Percentiles rank a stretch among this genome's conserved stretches.
phyloP scores from a whole-genome alignment of 23 tunicate genomes.

The Ciona savignyi region DNA sequence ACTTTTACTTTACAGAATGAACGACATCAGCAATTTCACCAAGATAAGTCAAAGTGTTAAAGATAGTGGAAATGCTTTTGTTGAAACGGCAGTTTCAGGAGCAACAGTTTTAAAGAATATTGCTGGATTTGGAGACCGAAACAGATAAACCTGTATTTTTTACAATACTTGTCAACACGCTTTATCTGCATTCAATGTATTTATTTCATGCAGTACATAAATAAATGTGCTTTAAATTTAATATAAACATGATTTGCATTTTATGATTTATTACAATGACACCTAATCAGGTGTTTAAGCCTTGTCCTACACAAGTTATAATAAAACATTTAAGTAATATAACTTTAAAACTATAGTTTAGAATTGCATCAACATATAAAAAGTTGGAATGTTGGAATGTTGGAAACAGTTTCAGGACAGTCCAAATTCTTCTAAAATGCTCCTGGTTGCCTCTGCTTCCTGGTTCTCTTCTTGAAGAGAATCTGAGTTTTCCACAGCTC shows the following conservation, averaged over 20 bases:
- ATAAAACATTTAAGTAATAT: too few species aligned
- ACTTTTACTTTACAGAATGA: conserved; percentile 32
- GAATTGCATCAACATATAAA: not conserved
- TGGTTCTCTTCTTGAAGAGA: conserved; percentile 98
- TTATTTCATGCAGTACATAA: not conserved
- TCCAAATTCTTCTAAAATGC: conserved; percentile 97
- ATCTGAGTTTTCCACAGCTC: conserved; percentile 97
- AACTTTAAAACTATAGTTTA: not conserved
- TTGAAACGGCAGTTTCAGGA: conserved; percentile 34
- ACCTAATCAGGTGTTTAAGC: too few species aligned
- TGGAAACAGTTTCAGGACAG: conserved; percentile 74
- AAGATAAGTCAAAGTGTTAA: conserved; percentile 12
- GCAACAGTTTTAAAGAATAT: conserved; percentile 36
- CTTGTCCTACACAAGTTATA: not conserved
- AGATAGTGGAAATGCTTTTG: conserved; percentile 4
- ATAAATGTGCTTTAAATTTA: too few species aligned
- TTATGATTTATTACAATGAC: not conserved
- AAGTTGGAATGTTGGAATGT: not conserved
- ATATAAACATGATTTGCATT: not conserved
- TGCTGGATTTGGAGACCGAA: conserved; percentile 43
- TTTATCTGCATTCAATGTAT: not conserved
- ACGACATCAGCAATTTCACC: conserved; percentile 44
- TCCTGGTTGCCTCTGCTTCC: conserved; percentile 97
- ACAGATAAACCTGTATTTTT: conserved; percentile 17
- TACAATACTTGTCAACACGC: not conserved